Evolutionary conservation across 2,797 vertebrate species (phyloP), one percentile per base, ranked within the genome.

Genomic region (Eurystomus glaucurus): DNA sequence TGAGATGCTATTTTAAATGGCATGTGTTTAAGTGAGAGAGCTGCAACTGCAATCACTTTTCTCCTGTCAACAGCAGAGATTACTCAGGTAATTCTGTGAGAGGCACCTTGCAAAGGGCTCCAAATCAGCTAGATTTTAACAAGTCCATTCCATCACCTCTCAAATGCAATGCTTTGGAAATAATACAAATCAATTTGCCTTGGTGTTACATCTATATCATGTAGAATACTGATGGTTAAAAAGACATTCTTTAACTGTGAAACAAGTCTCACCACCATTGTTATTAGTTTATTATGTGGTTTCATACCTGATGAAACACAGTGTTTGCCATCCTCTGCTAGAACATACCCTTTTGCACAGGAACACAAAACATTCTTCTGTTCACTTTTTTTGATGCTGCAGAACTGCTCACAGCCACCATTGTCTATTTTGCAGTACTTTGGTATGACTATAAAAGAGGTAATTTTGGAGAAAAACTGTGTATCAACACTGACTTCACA

Each of bases 341-440:
- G 98, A 61, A 48, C 77, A 31, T 99, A 99, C 2, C 99, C 99
- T 0, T 94, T 96, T 6, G 99, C 98, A 8, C 99, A 99, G 31
- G 98, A 99, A 52, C 99, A 99, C 14, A 83, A 3, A 1, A 98
- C 95, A 1, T 57, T 91, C 6, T 97, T 98, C 31, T 31, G 91
- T 11, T 7, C 37, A 2, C 64, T 69, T 41, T 37, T 39, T 16
- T 74, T 75, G 50, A 99, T 91, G 0, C 18, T 94, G 97, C 99
- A 99, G 98, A 99, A 99, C 54, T 99, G 99, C 14, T 99, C 96
- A 13, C 99, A 99, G 45, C 98, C 98, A 3, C 99, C 99, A 0
- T 99, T 99, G 76, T 98, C 97, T 87, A 98, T 96, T 66, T 99
- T 99, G 94, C 99, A 99, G 82, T 99, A 98, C 71, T 98, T 97